These are phyloP conservation scores for Drosophila melanogaster DNA, from an alignment of 1,140 invertebrate species.

Conservation along the genomic window DNA sequence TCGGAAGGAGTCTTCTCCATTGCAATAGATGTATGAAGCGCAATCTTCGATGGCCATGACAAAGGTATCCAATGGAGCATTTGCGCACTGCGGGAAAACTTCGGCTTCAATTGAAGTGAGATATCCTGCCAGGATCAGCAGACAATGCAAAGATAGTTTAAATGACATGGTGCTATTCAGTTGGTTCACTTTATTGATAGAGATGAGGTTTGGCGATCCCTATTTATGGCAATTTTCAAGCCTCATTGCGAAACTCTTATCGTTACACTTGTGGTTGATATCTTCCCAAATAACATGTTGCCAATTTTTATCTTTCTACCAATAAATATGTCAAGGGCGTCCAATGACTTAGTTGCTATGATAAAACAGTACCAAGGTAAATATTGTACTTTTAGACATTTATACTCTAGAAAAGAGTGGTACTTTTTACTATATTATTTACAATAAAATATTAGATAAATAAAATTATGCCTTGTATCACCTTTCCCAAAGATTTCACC, in stretches of 20 bases:
- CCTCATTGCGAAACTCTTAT: conserved; percentile 34
- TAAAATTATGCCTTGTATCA: no score
- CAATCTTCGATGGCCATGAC: conserved; percentile 63
- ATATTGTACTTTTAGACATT: background rate
- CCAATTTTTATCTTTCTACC: conserved; percentile 39
- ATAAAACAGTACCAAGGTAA: background rate
- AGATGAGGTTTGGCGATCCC: background rate
- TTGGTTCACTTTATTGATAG: conserved; percentile 9
- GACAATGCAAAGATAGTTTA: conserved; percentile 8
- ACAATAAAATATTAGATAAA: no score
- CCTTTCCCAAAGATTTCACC: no score
- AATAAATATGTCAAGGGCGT: conserved; percentile 60
- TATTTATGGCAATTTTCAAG: conserved; percentile 61
- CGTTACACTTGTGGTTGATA: conserved; percentile 34
- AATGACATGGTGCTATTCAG: conserved; percentile 26
- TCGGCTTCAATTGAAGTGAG: conserved; percentile 1
- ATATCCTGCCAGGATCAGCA: conserved; percentile 32
- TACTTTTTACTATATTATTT: background rate
- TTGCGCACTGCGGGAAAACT: conserved; percentile 54
- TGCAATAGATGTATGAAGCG: conserved; percentile 69
- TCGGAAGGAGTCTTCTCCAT: conserved; percentile 64
- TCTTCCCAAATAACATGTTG: conserved; percentile 18
- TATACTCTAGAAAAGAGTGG: background rate
- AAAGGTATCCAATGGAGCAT: conserved; percentile 54
- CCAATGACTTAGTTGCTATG: conserved; percentile 9